Evolutionary conservation across 2,888 invertebrate species (phyloP), one percentile per base, ranked within the genome.

Genomic region (Antitype chi): DNA sequence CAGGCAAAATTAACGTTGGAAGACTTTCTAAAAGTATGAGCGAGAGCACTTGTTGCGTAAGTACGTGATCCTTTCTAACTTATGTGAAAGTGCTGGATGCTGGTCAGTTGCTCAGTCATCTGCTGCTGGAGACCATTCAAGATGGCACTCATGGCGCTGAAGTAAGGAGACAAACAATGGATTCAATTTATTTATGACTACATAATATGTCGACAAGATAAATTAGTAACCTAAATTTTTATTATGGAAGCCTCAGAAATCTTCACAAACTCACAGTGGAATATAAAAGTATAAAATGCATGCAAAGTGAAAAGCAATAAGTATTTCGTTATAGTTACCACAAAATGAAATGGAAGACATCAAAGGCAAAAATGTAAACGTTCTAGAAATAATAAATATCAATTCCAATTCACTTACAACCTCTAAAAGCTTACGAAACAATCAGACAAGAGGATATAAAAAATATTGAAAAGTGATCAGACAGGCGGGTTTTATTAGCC

Each of bases 21-120:
- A 64, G 32, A 85, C 88, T 86, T 86, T 86, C 84, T 84, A 84
- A 86, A 79, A 55, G 52, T 70, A 68, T 67, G 60, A 66, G 60
- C 75, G 57, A 64, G 74, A 57, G 68, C 69, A 75, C 53, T 76
- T 32, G 60, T 82, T 86, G 74, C 74, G 74, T 84, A 84, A 80
- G 64, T 52, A 70, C 53, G 23, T 68, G 74, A 83, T 84, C 88
- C 87, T 86, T 86, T 86, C 87, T 86, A 86, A 81, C 70, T 32
- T 57, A 76, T 62, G 86, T 83, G 84, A 88, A 81, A 88, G 88
- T 75, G 67, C 70, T 85, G 70, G 66, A 62, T 57, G 57, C 74
- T 81, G 70, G 38, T 49, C 49, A 52, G 70, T 15, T 43, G 59
- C 15, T 63, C 47, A 59, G 20, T 66, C 64, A 78, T 66, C 32